phyloP scores from a whole-genome alignment of 1,140 invertebrate species.

The Drosophila tropicalis region DNA sequence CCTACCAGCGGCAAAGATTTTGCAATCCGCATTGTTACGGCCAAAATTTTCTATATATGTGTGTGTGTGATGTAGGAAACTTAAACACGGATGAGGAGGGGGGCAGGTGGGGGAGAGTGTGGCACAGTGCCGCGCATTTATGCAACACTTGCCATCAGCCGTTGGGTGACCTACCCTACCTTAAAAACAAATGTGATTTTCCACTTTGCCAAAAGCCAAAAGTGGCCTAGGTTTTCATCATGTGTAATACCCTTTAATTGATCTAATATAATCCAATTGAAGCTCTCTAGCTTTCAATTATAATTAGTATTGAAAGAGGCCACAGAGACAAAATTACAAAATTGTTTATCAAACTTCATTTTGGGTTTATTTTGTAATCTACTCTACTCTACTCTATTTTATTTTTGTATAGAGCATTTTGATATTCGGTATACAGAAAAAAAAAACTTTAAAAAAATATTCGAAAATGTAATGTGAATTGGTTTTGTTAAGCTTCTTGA shows the following conservation, averaged over 20 bases:
- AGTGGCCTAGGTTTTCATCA: background rate
- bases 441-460: background rate
- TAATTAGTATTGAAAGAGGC: too few relatives aligned
- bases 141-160: slow-evolving; percentile 54
- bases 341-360: too few relatives aligned
- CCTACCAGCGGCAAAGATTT: slow-evolving; percentile 48
- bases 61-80: slow-evolving; percentile 22
- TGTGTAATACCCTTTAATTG: background rate
- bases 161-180: slow-evolving; percentile 3
- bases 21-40: slow-evolving; percentile 50
- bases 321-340: too few relatives aligned
- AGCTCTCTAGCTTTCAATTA: background rate
- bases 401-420: background rate
- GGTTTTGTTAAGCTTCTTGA: slow-evolving; percentile 20
- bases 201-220: background rate
- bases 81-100: background rate
- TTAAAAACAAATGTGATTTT: background rate
- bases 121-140: slow-evolving; percentile 53
- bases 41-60: slow-evolving; percentile 14
- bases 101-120: background rate
- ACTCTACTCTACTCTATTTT: too few relatives aligned
- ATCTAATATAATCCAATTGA: background rate
- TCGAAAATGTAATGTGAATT: background rate
- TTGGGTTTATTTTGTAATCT: too few relatives aligned
- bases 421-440: too few relatives aligned